Evolutionary conservation across 1,140 invertebrate species (phyloP), one percentile per base, ranked within the genome.

Genomic region (Argopecten irradians): DNA sequence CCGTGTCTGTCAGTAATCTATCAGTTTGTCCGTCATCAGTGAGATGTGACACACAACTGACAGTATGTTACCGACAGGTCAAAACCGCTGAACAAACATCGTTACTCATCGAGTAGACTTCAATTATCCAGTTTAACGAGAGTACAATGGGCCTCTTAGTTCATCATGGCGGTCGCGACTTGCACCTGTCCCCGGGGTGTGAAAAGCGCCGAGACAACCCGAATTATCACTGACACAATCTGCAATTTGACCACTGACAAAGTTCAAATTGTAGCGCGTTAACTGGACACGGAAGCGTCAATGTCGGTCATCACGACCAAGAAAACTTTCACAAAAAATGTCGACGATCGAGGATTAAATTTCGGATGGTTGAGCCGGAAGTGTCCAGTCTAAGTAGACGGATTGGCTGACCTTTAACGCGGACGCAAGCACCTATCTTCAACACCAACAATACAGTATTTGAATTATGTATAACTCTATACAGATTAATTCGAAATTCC

Each of bases 1-100:
- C n/a, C 22, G 55, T 71, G 55, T n/a, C 55, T 71, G 55, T 71
- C 55, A 71, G 55, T 71, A 71, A 71, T n/a, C 55, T 71, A 71
- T 71, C 55, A 28, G 22, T 71, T 71, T 71, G 55, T 71, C 55
- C 5, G 55, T 28, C 55, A 71, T n/a, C 55, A 71, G 22, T 71
- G 22, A 71, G 55, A 71, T 71, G 55, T 71, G 55, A 71, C 55
- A 71, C 8, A 28, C 13, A 39, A 39, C n/a, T 39, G 36, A 39
- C 36, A 39, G 36, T 39, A 39, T 13, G 22, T n/a, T 71, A n/a
- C n/a, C n/a, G 55, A 71, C 55, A n/a, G 55, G 55, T 11, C 0
- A 71, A 7, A 71, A 71, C 3, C n/a, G 28, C 55, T 71, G 16
- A 71, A 28, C 16, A 71, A 71, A 71, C 55, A 28, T 11, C n/a